These are phyloP conservation scores for Rotaria sp. DNA, from an alignment of 2,888 invertebrate genomes.

Conservation along the genomic window DNA sequence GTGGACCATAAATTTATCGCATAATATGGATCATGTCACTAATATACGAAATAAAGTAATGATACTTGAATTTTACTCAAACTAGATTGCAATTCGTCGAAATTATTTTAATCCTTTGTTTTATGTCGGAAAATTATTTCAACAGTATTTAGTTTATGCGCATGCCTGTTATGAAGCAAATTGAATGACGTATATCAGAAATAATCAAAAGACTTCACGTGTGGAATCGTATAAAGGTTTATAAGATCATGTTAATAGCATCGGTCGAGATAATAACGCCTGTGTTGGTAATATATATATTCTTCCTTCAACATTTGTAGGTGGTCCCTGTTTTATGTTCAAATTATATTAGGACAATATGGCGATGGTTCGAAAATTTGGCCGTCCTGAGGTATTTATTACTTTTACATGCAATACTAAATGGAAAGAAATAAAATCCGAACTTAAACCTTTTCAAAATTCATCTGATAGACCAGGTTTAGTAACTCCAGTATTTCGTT, in stretches of 20 bases:
- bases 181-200: conserved; percentile 41
- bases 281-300: conserved; percentile 43
- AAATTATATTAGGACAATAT: conserved; percentile 55
- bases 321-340: conserved; percentile 50
- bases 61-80: too few species aligned
- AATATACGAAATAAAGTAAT: too few species aligned
- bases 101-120: neutral
- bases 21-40: too few species aligned
- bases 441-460: too few species aligned
- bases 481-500: too few species aligned
- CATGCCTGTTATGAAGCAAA: conserved; percentile 42
- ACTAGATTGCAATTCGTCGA: too few species aligned
- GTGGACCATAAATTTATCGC: too few species aligned
- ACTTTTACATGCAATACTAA: conserved; percentile 43
- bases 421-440: too few species aligned
- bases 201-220: conserved; percentile 41
- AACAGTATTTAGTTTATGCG: conserved; percentile 41
- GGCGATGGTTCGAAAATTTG: conserved; percentile 53
- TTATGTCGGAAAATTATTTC: neutral
- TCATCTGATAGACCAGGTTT: too few species aligned
- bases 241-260: too few species aligned
- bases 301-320: conserved; percentile 47
- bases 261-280: too few species aligned
- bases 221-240: too few species aligned
- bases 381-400: conserved; percentile 54